phyloP scores from a whole-genome alignment of 2,888 invertebrate genomes.

The Cryptocheilus praepositus region DNA sequence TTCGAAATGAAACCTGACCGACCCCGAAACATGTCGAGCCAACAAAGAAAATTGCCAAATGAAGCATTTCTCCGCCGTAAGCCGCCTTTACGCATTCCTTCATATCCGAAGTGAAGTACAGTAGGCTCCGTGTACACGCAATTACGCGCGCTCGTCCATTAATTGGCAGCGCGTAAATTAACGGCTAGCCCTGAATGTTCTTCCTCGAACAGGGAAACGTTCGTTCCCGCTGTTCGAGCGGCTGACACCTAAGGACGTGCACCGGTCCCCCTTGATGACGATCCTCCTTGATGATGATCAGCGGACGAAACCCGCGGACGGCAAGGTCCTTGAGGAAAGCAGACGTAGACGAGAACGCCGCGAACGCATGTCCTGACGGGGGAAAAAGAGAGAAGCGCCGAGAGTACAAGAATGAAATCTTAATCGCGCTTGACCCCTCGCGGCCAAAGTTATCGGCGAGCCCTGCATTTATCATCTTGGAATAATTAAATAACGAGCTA shows the following conservation, averaged over 20 bases:
- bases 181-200: background rate
- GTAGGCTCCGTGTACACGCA: too few species aligned
- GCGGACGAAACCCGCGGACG: constrained; percentile 6
- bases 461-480: constrained; percentile 63
- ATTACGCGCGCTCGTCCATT: too few species aligned
- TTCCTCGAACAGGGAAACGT: constrained; percentile 13
- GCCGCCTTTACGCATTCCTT: too few species aligned
- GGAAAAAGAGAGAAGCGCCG: constrained; percentile 23
- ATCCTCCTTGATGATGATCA: constrained; percentile 16
- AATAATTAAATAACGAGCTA: constrained; percentile 70
- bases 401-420: constrained; percentile 56
- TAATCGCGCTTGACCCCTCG: constrained; percentile 65
- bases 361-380: constrained; percentile 17
- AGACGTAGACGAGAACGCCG: constrained; percentile 28
- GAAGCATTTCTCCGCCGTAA: too few species aligned
- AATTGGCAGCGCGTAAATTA: background rate
- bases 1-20: too few species aligned
- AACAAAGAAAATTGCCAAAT: too few species aligned
- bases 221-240: constrained; percentile 5
- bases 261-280: constrained; percentile 51
- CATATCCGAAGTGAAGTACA: too few species aligned
- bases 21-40: too few species aligned
- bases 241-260: constrained; percentile 32
- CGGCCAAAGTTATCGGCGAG: constrained; percentile 56
- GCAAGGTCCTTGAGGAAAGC: constrained; percentile 38